Percentiles rank a stretch among this genome's conserved stretches.
Conservation (phyloP, 2,113 vertebrate species). For the Microcebus lehilahytsara region DNA sequence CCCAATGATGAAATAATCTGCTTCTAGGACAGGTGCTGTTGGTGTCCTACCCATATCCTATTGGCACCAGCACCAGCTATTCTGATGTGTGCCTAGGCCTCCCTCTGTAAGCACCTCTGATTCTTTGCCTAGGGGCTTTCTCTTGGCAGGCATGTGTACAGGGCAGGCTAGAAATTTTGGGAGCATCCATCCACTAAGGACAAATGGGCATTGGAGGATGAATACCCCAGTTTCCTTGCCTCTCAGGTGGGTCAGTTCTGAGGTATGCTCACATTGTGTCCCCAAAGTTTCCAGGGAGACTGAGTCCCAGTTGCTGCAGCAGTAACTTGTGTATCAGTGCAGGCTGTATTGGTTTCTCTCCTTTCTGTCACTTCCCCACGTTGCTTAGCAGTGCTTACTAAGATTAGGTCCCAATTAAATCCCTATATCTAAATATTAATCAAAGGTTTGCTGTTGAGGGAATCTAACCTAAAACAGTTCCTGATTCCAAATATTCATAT, state of each 20-base stretch:
- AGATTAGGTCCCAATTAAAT: neutral
- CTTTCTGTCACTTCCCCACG: rapidly evolving
- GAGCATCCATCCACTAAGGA: neutral
- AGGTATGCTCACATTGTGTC: neutral
- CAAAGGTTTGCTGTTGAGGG: neutral
- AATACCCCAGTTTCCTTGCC: neutral
- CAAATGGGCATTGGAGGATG: neutral
- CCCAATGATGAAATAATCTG: neutral
- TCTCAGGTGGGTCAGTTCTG: no score
- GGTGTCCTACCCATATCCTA: neutral
- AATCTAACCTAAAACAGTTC: neutral
- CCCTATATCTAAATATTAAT: neutral
- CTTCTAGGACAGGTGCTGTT: neutral
- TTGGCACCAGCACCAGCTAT: no score
- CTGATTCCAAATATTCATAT: neutral
- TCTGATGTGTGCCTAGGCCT: rapidly evolving
- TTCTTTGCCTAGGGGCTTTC: neutral
- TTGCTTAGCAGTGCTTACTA: neutral
- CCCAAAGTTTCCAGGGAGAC: neutral
- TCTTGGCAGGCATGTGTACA: neutral
- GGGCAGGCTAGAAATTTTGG: neutral
- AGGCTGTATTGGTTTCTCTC: neutral
- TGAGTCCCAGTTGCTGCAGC: neutral
- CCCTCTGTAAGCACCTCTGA: neutral
- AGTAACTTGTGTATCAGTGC: neutral